Evolutionary conservation across 1,140 invertebrate genomes (phyloP), one percentile per base, ranked within the genome.

Genomic region (Drosophila navojoa): DNA sequence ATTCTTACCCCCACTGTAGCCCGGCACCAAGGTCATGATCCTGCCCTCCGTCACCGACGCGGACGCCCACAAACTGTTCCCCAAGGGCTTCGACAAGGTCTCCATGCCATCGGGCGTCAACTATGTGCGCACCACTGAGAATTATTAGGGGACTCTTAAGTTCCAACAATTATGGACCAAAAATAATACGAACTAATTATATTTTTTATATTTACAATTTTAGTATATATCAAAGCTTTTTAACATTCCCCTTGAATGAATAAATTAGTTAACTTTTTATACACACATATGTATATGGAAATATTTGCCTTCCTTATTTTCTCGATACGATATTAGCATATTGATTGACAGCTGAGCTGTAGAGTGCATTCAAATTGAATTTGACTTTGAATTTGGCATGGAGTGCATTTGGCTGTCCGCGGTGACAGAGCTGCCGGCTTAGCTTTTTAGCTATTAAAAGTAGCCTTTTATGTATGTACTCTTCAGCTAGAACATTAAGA

Each of bases 21-120:
- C 94, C 38, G 96, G 97, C 32, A 94, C 94, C 13, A 95, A 96
- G 79, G 96, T 97, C 35, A 98, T 98, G 96, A 96, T 98, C 64
- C 77, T 97, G 22, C 97, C 97, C 10, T 92, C 92, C 29, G 94
- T 98, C 1, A 94, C 93, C 44, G 94, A 95, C 16, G 95, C 96
- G 63, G 96, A 98, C 54, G 93, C 96, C 1, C 85, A 94, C 3
- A 94, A 93, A 76, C 78, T 96, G 0, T 98, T 98, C 89, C 96
- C 96, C 10, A 94, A 94, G 71, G 95, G 95, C 32, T 94, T 96
- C 9, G 94, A 95, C 67, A 94, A 93, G 55, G 94, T 95, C 9
- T 81, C 92, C 5, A 94, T 98, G 93, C 97, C 97, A 15, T 98
- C 97, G 2, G 95, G 96, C 52, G 96, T 96, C 69, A 92, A 93